Base-by-base conservation (phyloP, 2,888 invertebrate genomes). In the Cosmia pyralina region DNA sequence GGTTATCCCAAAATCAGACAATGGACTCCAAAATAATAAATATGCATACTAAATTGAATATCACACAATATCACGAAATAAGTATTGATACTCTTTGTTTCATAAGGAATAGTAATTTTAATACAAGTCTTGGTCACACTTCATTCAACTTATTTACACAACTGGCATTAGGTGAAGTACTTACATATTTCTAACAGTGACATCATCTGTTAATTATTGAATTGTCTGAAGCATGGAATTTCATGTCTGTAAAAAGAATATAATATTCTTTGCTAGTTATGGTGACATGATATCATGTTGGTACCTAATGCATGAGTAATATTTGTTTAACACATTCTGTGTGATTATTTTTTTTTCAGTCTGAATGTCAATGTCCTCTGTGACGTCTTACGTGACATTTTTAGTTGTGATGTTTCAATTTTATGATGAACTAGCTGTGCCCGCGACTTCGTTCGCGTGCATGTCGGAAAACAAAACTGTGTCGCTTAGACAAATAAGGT, bases 151-250 rank as follows among this genome's bases (percentile, higher is more conserved):
- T 94, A 90, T 94, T 94, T 90, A 87, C 90, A 91, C 94, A 94
- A 93, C 90, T 94, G 94, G 85, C 81, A 83, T 73, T 71, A 64
- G 46, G 66, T 72, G 67, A 59, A 74, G 69, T 73, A 85, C n/a
- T n/a, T n/a, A n/a, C 77, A 80, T 89, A 90, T 91, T 86, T 89
- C 88, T 81, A 80, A 69, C 72, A 81, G 88, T 94, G 94, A 94
- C 93, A 93, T 94, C 94, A 94, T 86, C 88, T 84, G 71, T 81
- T 82, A 78, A 76, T 79, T 75, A 75, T 69, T 74, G 57, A 69
- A 69, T 69, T 57, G 73, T 72, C 52, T 52, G 41, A 73, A 62
- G 67, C 15, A 52, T 64, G 75, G 76, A 75, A 82, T 86, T 81
- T 82, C 75, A 76, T 83, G 66, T 78, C 55, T 64, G 69, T 73